Evolutionary conservation across 2,113 vertebrate species (phyloP), one percentile per base, ranked within the genome.

Genomic region (Collichthys lucidus): DNA sequence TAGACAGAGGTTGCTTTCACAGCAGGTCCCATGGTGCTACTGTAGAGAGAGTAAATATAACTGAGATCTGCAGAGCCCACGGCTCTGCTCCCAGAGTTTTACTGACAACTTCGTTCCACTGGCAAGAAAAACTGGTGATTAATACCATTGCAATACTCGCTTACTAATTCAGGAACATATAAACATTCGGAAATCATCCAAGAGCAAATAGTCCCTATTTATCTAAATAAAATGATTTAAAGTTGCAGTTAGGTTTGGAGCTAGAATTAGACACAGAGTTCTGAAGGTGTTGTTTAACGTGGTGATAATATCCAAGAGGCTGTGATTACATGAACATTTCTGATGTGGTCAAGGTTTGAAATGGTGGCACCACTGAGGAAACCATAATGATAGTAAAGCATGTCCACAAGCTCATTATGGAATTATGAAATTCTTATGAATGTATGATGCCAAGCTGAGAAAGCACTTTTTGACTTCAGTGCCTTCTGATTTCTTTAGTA

Each of bases 1-100:
- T 89, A 87, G 83, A 92, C 89, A 92, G 90, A 88, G 86, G 67
- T 70, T 83, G 83, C 91, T 91, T 91, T 91, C 85, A 94, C 79
- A 77, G 70, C 70, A 22, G 61, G 53, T 88, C 83, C 76, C 70
- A 62, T n/a, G 74, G 79, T 85, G 86, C 84, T 67, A 47, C 76
- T 64, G 79, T 46, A 17, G 64, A 70, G 31, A 74, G 67, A 71
- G 80, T 57, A 89, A 92, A 92, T 72, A 91, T 52, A 76, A 71
- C 44, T 5, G 31, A 82, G 70, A 88, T 89, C 56, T 81, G 80
- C 71, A 1, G 52, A 52, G 26, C 56, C 63, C 46, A 11, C 79
- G 17, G 75, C 78, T 29, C 19, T 20, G 57, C 75, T 65, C 64
- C 59, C 64, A 49, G 60, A 50, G 78, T 82, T 89, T 79, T 86